Base-by-base conservation (phyloP, 2,888 invertebrate species). In the Melitaea athalia region DNA sequence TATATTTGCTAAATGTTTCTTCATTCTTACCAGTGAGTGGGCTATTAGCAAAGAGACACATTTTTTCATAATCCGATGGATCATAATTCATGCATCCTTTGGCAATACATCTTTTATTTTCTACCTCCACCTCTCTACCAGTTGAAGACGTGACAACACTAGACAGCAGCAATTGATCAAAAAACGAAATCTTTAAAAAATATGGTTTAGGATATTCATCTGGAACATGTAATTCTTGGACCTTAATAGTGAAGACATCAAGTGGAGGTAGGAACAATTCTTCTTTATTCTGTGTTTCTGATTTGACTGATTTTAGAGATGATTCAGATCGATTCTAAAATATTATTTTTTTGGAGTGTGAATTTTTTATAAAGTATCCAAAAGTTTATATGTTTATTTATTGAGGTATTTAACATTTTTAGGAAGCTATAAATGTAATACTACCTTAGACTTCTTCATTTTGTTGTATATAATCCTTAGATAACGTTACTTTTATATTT, bases 61-160 rank as follows among this genome's bases (percentile, higher is more conserved):
- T 90, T 79, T 85, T 88, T 64, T 87, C 86, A 69, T 90, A 89
- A 78, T 91, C 86, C 0, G 89, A 86, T 0, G 92, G 91, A 72
- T 91, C 88, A 66, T 85, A 92, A 17, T 68, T 72, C 83, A 92
- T 83, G 0, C 69, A 69, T 6, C 91, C 92, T 14, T 52, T 67
- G 2, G 81, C 81, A 31, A 84, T 59, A 0, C 74, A 68, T 14
- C 60, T 74, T 1, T 76, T 75, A 55, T 11, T 6, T 0, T 72
- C 66, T 2, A 45, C 38, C 4, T 60, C 24, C 24, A 52, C 52
- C 15, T 80, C 78, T 59, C 77, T 85, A 3, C 76, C 68, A 24
- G 77, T 77, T 1, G 81, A 75, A 2, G 90, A 80, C 47, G 74
- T 81, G 10, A 92, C 77, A 12, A 80, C 69, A 4, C 77, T 78